Base-by-base conservation (phyloP, 2,888 invertebrate genomes). In the Oscheius sp. region DNA sequence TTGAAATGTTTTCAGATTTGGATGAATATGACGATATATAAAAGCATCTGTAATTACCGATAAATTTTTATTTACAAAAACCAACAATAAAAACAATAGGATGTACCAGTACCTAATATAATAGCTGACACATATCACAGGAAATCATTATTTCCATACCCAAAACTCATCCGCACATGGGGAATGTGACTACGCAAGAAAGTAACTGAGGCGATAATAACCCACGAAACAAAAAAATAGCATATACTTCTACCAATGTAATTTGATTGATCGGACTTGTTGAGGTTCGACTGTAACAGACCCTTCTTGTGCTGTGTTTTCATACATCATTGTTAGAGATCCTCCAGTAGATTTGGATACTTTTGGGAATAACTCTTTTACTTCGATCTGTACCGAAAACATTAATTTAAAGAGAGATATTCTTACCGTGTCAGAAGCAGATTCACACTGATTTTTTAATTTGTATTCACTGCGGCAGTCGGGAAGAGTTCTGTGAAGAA, bases 11-110 rank as follows among this genome's bases (percentile, higher is more conserved):
- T 43, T 80, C 81, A 1, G 84, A 85, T 77, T 75, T 85, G 23
- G 85, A 85, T 41, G 85, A 85, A 16, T 85, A 80, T 59, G 85
- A 85, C 73, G 83, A 85, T 35, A 74, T 80, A 69, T 73, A 69
- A 56, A 72, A 35, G 35, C 35, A 35, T 35, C 3, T 6, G 9
- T 35, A 35, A 9, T 35, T 35, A 35, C 35, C 5, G 35, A 23
- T 35, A 69, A 43, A 61, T 41, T 16, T 61, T 61, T 61, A 61
- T 61, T 61, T 41, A 61, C 61, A 61, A 18, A 61, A 61, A 2
- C n/a, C 1, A 29, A 29, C 61, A 61, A 43, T 21, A 29, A 35
- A 35, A 35, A 35, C 35, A 35, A 25, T 16, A 27, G 13, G 1
- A 29, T 16, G 35, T 61, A 61, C 61, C 61, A 43, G 61, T 35